phyloP scores from a whole-genome alignment of 53 echinoderm and acorn worm species.

The Apostichopus leukothele region DNA sequence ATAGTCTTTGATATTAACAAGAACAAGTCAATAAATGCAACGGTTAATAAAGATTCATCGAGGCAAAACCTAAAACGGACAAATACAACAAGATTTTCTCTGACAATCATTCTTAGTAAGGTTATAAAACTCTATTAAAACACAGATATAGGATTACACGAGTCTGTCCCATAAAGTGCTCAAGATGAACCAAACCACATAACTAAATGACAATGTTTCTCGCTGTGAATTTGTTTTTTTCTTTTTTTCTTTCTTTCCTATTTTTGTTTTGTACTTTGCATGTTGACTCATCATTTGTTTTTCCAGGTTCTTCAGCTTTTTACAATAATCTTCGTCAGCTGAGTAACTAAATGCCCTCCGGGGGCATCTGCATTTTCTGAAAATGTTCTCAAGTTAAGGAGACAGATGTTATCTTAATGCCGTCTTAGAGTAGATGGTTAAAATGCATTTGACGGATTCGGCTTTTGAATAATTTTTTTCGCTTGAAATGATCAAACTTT shows the following conservation, averaged over 20 bases:
- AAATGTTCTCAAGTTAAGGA: conserved; percentile 31
- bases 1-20: no score
- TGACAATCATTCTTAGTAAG: no score
- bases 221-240: not conserved
- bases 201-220: not conserved
- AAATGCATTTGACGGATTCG: conserved; percentile 35
- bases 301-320: not conserved
- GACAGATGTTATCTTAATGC: conserved; percentile 45
- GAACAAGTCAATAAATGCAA: no score
- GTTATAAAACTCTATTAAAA: no score
- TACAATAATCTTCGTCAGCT: conserved; percentile 39
- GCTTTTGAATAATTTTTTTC: conserved; percentile 22
- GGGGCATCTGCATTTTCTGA: conserved; percentile 30
- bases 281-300: conserved; percentile 14
- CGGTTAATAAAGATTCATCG: no score
- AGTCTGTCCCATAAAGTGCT: not conserved
- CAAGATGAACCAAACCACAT: not conserved
- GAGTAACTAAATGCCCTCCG: conserved; percentile 36
- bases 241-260: not conserved
- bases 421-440: conserved; percentile 19
- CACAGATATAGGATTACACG: no score
- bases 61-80: no score
- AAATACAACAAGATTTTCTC: no score
- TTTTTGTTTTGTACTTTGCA: not conserved
- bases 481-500: conserved; percentile 21